These are phyloP conservation scores for Peribatodes rhomboidaria DNA, from an alignment of 2,888 invertebrate species.

Conservation along the genomic window DNA sequence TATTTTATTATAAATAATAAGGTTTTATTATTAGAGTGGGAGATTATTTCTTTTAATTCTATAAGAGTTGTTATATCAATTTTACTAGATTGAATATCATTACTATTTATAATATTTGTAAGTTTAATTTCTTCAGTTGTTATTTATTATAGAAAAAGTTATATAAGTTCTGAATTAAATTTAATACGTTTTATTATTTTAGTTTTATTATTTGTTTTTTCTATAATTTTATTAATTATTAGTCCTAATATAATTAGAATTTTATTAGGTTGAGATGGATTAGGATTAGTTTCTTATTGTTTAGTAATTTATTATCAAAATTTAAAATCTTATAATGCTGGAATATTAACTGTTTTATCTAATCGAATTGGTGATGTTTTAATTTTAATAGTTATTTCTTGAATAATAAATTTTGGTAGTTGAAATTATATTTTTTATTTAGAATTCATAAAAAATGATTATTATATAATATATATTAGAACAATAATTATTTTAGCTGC, in stretches of 20 bases:
- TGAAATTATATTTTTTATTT: slow-evolving; percentile 86
- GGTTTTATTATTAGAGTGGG: slow-evolving; percentile 84
- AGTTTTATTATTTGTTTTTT: slow-evolving; percentile 88
- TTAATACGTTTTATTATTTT: slow-evolving; percentile 88
- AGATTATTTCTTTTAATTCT: slow-evolving; percentile 83
- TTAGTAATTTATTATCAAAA: slow-evolving; percentile 91
- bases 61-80: slow-evolving; percentile 80
- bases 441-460: slow-evolving; percentile 79
- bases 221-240: slow-evolving; percentile 89
- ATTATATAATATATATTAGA: slow-evolving; percentile 72
- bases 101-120: slow-evolving; percentile 88
- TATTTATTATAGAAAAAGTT: slow-evolving; percentile 88
- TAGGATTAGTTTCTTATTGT: slow-evolving; percentile 90
- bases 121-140: slow-evolving; percentile 89
- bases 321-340: slow-evolving; percentile 89
- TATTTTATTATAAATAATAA: slow-evolving; percentile 81
- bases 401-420: slow-evolving; percentile 84
- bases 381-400: slow-evolving; percentile 87
- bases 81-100: slow-evolving; percentile 88
- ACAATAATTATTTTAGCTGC: slow-evolving; percentile 83
- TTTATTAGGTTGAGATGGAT: slow-evolving; percentile 91
- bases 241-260: slow-evolving; percentile 90
- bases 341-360: slow-evolving; percentile 90
- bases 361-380: slow-evolving; percentile 92
- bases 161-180: slow-evolving; percentile 87